These are phyloP conservation scores for Eubucco bourcierii DNA, from an alignment of 2,113 vertebrate genomes.

Conservation along the genomic window DNA sequence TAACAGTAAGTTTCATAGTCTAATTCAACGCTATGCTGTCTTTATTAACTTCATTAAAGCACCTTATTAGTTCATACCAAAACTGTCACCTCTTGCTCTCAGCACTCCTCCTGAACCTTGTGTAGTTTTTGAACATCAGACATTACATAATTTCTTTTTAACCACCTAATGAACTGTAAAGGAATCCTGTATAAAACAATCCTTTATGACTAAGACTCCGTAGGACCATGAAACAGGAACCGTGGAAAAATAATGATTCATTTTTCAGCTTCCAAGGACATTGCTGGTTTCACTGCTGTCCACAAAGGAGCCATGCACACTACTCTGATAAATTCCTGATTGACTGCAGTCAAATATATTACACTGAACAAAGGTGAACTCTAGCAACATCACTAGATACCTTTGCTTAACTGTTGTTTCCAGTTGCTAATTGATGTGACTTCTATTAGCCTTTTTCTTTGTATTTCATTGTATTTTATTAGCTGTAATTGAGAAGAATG, in stretches of 20 bases:
- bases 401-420: not conserved
- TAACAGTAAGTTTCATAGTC: not conserved
- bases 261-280: slow-evolving; percentile 21
- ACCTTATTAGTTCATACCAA: not conserved
- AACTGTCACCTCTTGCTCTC: not conserved
- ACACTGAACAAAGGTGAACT: not conserved
- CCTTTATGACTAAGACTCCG: not conserved
- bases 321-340: not conserved
- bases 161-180: slow-evolving; percentile 42
- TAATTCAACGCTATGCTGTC: not conserved
- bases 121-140: not conserved
- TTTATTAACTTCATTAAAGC: slow-evolving; percentile 24
- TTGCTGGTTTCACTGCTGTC: not conserved
- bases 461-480: not conserved
- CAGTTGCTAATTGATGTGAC: not conserved
- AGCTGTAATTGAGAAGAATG: not conserved
- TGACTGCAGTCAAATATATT: not conserved
- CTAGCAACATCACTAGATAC: not conserved
- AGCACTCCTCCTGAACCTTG: not conserved
- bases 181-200: not conserved
- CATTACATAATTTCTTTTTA: not conserved
- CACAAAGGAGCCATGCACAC: not conserved
- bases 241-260: slow-evolving; percentile 7
- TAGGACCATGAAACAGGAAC: slow-evolving; percentile 15
- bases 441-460: not conserved